Evolutionary conservation across 2,888 invertebrate genomes (phyloP).

Genomic region (Muscina levida): DNA sequence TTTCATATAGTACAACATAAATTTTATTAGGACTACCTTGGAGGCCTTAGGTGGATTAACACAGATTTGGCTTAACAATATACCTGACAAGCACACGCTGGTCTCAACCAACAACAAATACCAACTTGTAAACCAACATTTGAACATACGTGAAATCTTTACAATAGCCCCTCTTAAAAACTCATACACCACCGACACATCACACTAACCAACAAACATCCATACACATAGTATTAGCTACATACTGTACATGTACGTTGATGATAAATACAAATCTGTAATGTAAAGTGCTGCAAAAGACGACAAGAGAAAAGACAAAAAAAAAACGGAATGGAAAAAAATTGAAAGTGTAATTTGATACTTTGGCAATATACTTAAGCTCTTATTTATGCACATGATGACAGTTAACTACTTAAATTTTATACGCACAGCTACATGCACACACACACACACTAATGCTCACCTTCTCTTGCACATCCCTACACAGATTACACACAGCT

Average conservation of each 20-base stretch:
- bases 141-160: slow-evolving; percentile 39
- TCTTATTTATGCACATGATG: slow-evolving; percentile 65
- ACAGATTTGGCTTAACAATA: slow-evolving; percentile 1
- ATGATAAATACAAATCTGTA: neutral
- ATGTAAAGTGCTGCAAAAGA: slow-evolving; percentile 6
- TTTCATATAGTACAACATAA: too few relatives aligned
- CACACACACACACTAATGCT: slow-evolving; percentile 2
- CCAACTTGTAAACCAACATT: neutral
- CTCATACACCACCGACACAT: neutral
- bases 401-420: slow-evolving; percentile 65
- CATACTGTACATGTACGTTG: slow-evolving; percentile 6
- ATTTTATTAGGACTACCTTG: too few relatives aligned
- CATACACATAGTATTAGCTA: too few relatives aligned
- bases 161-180: slow-evolving; percentile 54
- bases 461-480: neutral
- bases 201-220: slow-evolving; percentile 6
- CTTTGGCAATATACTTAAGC: slow-evolving; percentile 65
- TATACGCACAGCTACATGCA: slow-evolving; percentile 46
- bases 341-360: slow-evolving; percentile 67
- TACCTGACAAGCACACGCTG: slow-evolving; percentile 21
- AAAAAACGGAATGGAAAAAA: slow-evolving; percentile 36
- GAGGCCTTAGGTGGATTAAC: neutral
- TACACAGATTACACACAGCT: slow-evolving; percentile 20
- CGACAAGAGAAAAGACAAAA: slow-evolving; percentile 32
- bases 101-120: slow-evolving; percentile 3